Conservation (phyloP, 2,888 invertebrate species). For the Creontiades dilutus region DNA sequence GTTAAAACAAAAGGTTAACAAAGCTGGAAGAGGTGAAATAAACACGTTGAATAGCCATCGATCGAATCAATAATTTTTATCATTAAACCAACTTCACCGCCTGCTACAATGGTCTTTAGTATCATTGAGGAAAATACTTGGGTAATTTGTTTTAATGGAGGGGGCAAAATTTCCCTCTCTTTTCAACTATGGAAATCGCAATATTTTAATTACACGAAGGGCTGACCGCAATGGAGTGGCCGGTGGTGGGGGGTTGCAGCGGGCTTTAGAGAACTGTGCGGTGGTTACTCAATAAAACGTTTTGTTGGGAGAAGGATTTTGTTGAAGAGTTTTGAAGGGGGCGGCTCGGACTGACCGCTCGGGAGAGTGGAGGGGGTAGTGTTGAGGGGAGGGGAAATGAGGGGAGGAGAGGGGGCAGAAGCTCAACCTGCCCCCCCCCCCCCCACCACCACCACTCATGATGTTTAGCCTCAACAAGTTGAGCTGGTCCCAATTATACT, state of each 20-base stretch:
- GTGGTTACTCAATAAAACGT: conserved; percentile 42
- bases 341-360: conserved; percentile 31
- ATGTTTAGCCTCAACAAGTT: conserved; percentile 53
- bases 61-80: conserved; percentile 27
- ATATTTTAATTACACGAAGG: conserved; percentile 38
- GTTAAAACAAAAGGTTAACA: neutral
- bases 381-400: neutral
- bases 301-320: conserved; percentile 43
- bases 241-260: neutral
- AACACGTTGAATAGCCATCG: neutral
- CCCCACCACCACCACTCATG: neutral
- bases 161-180: neutral
- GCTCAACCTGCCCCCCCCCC: too few relatives aligned
- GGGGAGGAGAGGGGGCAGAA: neutral
- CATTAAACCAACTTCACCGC: neutral
- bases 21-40: neutral
- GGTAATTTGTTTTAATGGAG: neutral
- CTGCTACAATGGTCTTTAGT: conserved; percentile 20
- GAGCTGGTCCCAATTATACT: conserved; percentile 49
- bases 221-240: conserved; percentile 23
- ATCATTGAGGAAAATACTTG: conserved; percentile 11
- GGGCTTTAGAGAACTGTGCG: conserved; percentile 1
- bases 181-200: neutral
- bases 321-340: conserved; percentile 46
- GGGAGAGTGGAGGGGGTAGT: neutral